A percentile compares a stretch with the other conserved stretches of the same genome.
phyloP scores from a whole-genome alignment of 1,140 invertebrate genomes.

The Neocloeon triangulifer region DNA sequence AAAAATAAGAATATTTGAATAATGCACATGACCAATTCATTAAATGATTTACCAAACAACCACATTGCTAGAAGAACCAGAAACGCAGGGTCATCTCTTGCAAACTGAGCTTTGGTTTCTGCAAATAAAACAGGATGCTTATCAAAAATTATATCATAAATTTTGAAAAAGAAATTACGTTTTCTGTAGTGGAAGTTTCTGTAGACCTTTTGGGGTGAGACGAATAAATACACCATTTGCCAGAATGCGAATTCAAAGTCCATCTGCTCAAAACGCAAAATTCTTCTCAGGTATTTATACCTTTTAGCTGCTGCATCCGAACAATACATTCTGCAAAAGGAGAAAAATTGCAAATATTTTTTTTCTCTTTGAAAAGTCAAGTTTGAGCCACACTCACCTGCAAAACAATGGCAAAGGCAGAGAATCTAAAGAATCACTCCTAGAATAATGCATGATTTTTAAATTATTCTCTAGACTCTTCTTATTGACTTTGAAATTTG shows the following conservation, averaged over 20 bases:
- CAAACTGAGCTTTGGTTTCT: constrained; percentile 98
- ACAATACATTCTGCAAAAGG: constrained; percentile 32
- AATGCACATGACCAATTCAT: not conserved
- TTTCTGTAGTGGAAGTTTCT: constrained; percentile 96
- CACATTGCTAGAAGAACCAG: constrained; percentile 75
- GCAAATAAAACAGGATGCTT: constrained; percentile 18
- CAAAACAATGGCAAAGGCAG: not conserved
- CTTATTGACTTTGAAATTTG: no score
- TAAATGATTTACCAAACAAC: constrained; percentile 41
- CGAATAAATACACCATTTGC: constrained; percentile 96
- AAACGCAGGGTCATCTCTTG: constrained; percentile 97
- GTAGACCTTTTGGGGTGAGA: constrained; percentile 92
- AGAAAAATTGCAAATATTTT: constrained; percentile 5
- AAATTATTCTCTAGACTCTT: no score
- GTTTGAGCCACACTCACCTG: not conserved
- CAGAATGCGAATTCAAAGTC: constrained; percentile 98
- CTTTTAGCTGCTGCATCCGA: constrained; percentile 74
- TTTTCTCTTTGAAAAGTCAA: constrained; percentile 3
- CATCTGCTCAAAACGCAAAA: constrained; percentile 94
- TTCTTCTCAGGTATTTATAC: constrained; percentile 73
- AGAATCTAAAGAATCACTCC: no score
- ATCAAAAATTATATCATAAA: no score
- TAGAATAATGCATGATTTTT: no score
- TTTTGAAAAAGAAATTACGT: constrained; percentile 40
- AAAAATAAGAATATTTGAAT: not conserved